Conservation (phyloP, 2,113 vertebrate genomes). For the Madoqua kirkii region DNA sequence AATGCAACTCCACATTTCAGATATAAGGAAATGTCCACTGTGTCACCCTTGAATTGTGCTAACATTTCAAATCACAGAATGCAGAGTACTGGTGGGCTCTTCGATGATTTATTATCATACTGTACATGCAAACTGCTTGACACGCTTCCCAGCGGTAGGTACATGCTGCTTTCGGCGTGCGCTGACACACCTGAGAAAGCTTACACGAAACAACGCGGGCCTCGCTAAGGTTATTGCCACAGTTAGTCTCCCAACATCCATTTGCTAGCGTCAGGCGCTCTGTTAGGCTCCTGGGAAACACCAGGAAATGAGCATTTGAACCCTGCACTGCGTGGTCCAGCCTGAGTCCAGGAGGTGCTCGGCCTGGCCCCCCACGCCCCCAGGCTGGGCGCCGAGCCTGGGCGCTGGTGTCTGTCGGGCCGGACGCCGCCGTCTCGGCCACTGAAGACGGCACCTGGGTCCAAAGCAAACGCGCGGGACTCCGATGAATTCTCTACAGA, state of each 20-base stretch:
- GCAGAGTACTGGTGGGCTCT: conserved; percentile 48
- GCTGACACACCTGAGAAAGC: conserved; percentile 41
- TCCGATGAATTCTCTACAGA: conserved; percentile 41
- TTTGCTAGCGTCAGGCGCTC: not conserved
- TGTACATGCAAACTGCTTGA: conserved; percentile 71
- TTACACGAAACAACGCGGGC: not conserved
- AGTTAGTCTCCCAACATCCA: not conserved
- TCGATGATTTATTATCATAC: conserved; percentile 73
- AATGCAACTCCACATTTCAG: not conserved
- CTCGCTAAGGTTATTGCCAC: not conserved
- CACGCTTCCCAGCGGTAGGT: conserved; percentile 46
- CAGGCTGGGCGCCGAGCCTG: not conserved
- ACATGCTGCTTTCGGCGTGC: conserved; percentile 39
- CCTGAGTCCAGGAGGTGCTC: not conserved
- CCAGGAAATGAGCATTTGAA: not conserved
- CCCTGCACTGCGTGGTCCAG: not conserved
- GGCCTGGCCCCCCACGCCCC: not conserved
- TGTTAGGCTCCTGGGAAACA: not conserved
- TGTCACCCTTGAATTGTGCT: not conserved
- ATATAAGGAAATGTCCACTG: not conserved
- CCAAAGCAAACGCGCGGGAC: not conserved
- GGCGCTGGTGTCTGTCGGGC: accelerated
- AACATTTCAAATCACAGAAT: conserved; percentile 61
- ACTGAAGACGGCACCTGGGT: not conserved
- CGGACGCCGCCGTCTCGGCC: not conserved